Percentiles rank a stretch among this genome's conserved stretches.
Evolutionary conservation across 1,140 invertebrate genomes (phyloP).

Genomic region (Hermatobates lingyangjiaoensis): DNA sequence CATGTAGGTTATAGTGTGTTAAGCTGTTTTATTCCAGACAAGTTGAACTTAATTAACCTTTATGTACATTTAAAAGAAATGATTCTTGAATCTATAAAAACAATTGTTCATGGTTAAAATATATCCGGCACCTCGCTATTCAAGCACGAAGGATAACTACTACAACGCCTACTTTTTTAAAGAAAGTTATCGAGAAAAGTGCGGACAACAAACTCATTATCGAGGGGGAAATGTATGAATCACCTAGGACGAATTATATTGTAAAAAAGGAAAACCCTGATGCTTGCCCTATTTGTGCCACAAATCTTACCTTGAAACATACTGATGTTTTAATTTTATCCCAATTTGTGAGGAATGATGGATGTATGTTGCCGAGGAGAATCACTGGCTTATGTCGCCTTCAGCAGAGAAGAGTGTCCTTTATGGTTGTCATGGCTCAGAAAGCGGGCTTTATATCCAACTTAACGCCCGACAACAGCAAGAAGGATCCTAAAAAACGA

Average conservation of each 20-base stretch:
- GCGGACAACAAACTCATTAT: conserved; percentile 38
- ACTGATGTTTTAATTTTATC: conserved; percentile 79
- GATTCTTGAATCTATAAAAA: too few relatives aligned
- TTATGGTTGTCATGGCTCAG: conserved; percentile 49
- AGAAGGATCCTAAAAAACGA: conserved; percentile 45
- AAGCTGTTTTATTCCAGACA: too few relatives aligned
- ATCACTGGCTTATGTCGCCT: conserved; percentile 61
- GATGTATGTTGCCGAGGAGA: conserved; percentile 53
- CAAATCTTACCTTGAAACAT: conserved; percentile 51
- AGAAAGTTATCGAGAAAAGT: too few relatives aligned
- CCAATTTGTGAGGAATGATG: conserved; percentile 67
- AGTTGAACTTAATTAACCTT: too few relatives aligned
- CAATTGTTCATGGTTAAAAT: too few relatives aligned
- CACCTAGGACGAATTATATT: conserved; percentile 31
- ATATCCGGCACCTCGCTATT: too few relatives aligned
- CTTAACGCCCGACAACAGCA: conserved; percentile 35
- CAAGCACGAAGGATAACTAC: too few relatives aligned
- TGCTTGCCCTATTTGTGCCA: conserved; percentile 43
- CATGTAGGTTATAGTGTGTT: too few relatives aligned
- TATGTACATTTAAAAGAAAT: too few relatives aligned
- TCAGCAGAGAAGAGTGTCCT: conserved; percentile 55
- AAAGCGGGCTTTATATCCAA: conserved; percentile 50
- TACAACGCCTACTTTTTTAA: too few relatives aligned
- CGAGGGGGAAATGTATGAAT: conserved; percentile 36
- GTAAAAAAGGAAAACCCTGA: conserved; percentile 28